Evolutionary conservation across 2,888 invertebrate genomes (phyloP), one percentile per base, ranked within the genome.

Genomic region (Stramonita haemastoma): DNA sequence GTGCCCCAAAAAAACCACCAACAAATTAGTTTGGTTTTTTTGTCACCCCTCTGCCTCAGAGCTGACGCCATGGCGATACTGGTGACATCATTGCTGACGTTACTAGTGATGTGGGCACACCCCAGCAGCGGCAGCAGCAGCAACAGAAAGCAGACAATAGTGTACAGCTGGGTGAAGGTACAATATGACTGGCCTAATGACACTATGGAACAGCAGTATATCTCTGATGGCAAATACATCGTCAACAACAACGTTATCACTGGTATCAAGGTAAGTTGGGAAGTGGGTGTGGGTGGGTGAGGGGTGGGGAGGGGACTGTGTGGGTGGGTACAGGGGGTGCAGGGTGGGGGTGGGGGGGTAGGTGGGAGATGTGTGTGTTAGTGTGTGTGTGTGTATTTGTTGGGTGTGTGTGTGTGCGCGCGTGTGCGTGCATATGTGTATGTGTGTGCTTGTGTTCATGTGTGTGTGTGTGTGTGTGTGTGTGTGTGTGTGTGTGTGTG

Each of bases 141-240:
- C n/a, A 29, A 4, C n/a, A 29, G 13, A 2, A 29, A 77, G n/a
- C 77, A 22, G 26, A 70, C 86, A 15, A 73, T 91, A 6, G 91
- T 92, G 2, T 93, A 93, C 86, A 92, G 93, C 60, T 94, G 94
- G 93, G 91, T 92, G 29, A 89, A 88, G 5, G 89, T 93, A 13
- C 93, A 94, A 81, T 93, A 92, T n/a, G 92, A 92, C 56, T 94
- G 94, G 94, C 93, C 93, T 15, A 93, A 92, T 81, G 91, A 90
- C 19, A 89, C 91, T 0, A 85, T 92, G 70, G 91, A 89, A 87
- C 84, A 91, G 13, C 46, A 92, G 66, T 92, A 91, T 83, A 81
- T 92, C 13, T 36, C 60, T 1, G 90, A 90, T 19, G 90, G 91
- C 19, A 86, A 57, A 56, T 86, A 34, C 70, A 70, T 86, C 66